Evolutionary conservation across 92 coral and sea anemone genomes (phyloP), one percentile per base, ranked within the genome.

Genomic region (Phenganax stokvisi): DNA sequence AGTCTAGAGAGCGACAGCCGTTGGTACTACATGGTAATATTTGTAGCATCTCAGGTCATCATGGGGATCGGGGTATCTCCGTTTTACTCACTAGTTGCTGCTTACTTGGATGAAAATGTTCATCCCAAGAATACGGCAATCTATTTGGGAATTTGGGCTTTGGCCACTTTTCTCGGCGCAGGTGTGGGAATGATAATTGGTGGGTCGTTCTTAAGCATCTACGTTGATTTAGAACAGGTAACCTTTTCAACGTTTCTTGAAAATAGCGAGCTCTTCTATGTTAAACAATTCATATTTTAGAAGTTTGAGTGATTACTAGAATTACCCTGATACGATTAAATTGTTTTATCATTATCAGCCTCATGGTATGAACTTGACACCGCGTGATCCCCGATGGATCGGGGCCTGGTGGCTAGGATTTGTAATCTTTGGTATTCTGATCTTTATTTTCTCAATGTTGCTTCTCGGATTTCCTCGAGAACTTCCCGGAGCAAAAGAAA

Each of bases 381-480:
- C 92, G 3, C 74, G 79, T 1, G 97, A 94, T 66, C 90, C 92
- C 2, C 90, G 88, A 30, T 94, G 98, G 98, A 88, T 94, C 28
- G 98, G 98, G 53, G 91, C 92, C 56, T 94, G 98, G 98, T 94
- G 98, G 98, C 86, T 94, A 8, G 98, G 98, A 7, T 87, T 87
- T 56, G 65, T 90, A 27, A 78, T 81, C 3, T 87, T 88, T 56
- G 98, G 92, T 10, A 1, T 72, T 13, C 25, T 90, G 2, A 86
- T 89, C 5, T n/a, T 87, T 29, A 12, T 87, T 0, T 60, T 67
- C 51, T 81, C 91, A 2, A 58, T 91, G n/a, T 75, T 90, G 12
- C 66, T 94, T 69, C 72, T 89, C 6, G 98, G 98, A n/a, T 94
- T 81, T 71, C 98, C 98, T 7, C 86, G 78, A 85, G 97, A 93